Evolutionary conservation across 2,888 invertebrate species (phyloP), one percentile per base, ranked within the genome.

Genomic region (Synanthedon vespiformis): DNA sequence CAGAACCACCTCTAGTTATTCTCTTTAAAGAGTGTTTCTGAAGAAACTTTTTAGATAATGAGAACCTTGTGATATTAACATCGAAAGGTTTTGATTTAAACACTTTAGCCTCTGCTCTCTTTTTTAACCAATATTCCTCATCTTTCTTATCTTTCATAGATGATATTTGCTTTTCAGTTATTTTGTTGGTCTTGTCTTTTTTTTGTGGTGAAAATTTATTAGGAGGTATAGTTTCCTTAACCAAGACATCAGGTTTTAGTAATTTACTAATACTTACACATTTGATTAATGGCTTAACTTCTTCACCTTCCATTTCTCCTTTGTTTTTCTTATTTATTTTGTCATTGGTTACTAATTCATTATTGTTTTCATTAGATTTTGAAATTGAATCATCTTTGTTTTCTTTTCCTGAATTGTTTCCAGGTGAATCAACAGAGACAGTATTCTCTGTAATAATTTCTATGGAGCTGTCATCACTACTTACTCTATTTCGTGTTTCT

Each of bases 261-360:
- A 87, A 64, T 62, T 81, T 83, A 50, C 56, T 74, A 27, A 86
- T 65, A 61, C 71, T 81, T 10, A 87, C 80, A 78, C 84, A 84
- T 65, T 85, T 84, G 51, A 87, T 75, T 2, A 77, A 40, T 6
- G 80, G 74, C 58, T 68, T 49, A 51, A 40, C 10, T 16, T 14
- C 49, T 22, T 12, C 11, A 40, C 40, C 51, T 14, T 44, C 52
- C 40, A 40, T 34, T 10, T 16, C 40, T 44, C 8, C 44, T 44
- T 13, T 16, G 10, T 18, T 40, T 13, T 16, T 3, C 40, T 53
- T 11, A 22, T 53, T 22, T 27, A 18, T 5, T 11, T 11, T 27
- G 16, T 50, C 18, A 13, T 53, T 11, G 47, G 2, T 48, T 16
- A 48, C 16, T 8, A 34, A 34, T 34, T 34, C 34, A 41, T 41